Evolutionary conservation across 1,140 invertebrate species (phyloP), one percentile per base, ranked within the genome.

Genomic region (Conus ventricosus): DNA sequence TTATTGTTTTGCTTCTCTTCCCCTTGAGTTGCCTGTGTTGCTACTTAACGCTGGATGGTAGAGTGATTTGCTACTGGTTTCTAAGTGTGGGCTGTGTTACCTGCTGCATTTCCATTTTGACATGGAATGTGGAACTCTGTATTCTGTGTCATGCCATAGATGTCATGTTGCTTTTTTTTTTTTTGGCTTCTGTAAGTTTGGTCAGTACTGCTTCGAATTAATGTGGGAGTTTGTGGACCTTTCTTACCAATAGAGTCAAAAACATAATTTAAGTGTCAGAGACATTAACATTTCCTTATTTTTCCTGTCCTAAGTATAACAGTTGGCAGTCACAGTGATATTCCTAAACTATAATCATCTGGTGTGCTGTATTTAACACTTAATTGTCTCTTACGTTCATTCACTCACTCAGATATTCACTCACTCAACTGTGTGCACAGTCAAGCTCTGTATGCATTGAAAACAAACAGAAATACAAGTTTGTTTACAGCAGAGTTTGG

Each of bases 11-110:
- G 84, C 85, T 86, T 75, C 5, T 86, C 25, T 60, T 63, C 53
- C 54, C 51, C n/a, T 85, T 84, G 13, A 75, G 60, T 85, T 85
- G 60, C 63, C 71, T 67, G 20, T 85, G 27, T 71, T 75, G 84
- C 60, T 67, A 53, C 71, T 15, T 84, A 60, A 23, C 17, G 54
- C 57, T 84, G 57, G 54, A 71, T 71, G 67, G 67, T 71, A 23
- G 67, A 71, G 6, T 71, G 67, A 23, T n/a, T 5, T 83, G 23
- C 80, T 82, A 1, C 39, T 82, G 39, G 25, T 54, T 82, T 7
- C 25, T 13, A 71, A 23, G 67, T 13, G 17, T 20, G 67, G 53
- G 53, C 20, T 17, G 53, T 51, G 82, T n/a, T 55, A 23, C 23
- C 5, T 23, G 53, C 11, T 55, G 13, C n/a, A 55, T 83, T 83